phyloP scores from a whole-genome alignment of 2,888 invertebrate genomes.

The Sturmia bella region DNA sequence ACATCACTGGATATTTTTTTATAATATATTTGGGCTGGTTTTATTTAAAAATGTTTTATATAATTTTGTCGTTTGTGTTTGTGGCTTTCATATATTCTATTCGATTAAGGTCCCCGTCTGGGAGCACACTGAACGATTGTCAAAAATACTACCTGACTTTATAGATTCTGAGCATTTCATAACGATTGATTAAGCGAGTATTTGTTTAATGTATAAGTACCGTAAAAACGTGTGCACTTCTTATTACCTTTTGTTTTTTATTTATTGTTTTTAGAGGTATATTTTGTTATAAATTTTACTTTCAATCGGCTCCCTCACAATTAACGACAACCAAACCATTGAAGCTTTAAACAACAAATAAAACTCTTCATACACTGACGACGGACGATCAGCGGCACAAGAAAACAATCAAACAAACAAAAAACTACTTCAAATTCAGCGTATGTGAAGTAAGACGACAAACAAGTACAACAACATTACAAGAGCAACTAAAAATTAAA shows the following conservation, averaged over 20 bases:
- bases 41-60: too few species aligned
- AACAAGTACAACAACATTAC: constrained; percentile 19
- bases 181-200: constrained; percentile 50
- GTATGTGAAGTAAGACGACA: constrained; percentile 3
- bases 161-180: constrained; percentile 62
- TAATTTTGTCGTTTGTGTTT: too few species aligned
- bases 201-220: constrained; percentile 11
- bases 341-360: constrained; percentile 26
- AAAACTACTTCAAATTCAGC: constrained; percentile 26
- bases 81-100: too few species aligned
- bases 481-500: constrained; percentile 9
- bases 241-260: constrained; percentile 14
- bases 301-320: constrained; percentile 56
- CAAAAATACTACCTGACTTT: constrained; percentile 60
- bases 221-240: constrained; percentile 1
- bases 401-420: neutral
- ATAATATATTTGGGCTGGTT: neutral
- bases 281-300: constrained; percentile 45
- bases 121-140: constrained; percentile 63
- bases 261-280: constrained; percentile 5
- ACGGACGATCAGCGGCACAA: constrained; percentile 30
- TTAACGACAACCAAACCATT: constrained; percentile 10
- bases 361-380: constrained; percentile 14
- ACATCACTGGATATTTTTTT: too few species aligned
- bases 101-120: constrained; percentile 52